Percentiles rank a stretch among this genome's conserved stretches.
These are phyloP conservation scores for Dorcus hopei DNA, from an alignment of 2,888 invertebrate genomes.

Conservation along the genomic window DNA sequence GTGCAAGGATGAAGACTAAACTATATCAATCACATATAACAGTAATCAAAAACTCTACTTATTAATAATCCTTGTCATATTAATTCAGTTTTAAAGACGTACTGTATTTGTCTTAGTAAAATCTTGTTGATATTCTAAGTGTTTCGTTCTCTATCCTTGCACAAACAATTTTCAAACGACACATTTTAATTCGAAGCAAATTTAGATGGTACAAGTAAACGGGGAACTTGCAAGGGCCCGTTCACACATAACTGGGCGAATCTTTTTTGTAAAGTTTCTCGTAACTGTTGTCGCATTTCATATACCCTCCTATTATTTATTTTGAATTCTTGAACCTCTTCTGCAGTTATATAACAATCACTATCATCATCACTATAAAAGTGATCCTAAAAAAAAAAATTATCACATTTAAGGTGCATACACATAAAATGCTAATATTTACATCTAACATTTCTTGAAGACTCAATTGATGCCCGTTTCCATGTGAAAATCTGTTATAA, in stretches of 20 bases:
- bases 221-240: slow-evolving; percentile 49
- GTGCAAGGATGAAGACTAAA: slow-evolving; percentile 13
- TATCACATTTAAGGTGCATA: slow-evolving; percentile 9
- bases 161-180: slow-evolving; percentile 1
- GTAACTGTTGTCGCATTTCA: slow-evolving; percentile 76
- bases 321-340: slow-evolving; percentile 85
- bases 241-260: slow-evolving; percentile 76
- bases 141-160: background rate
- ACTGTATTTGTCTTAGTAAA: background rate
- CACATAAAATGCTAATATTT: slow-evolving; percentile 35
- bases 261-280: slow-evolving; percentile 76
- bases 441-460: slow-evolving; percentile 80
- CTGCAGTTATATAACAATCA: slow-evolving; percentile 77
- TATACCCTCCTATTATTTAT: slow-evolving; percentile 73
- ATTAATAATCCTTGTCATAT: background rate
- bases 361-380: slow-evolving; percentile 75
- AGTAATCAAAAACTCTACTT: background rate
- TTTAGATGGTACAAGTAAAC: slow-evolving; percentile 44
- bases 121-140: no score
- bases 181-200: slow-evolving; percentile 43
- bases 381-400: slow-evolving; percentile 59
- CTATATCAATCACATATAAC: slow-evolving; percentile 3
- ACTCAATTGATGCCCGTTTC: slow-evolving; percentile 62
- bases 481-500: slow-evolving; percentile 40
- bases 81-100: background rate